Percentiles rank a stretch among this genome's conserved stretches.
These are phyloP conservation scores for Pogonomyrmex barbatus DNA, from an alignment of 1,140 invertebrate species.

Conservation along the genomic window DNA sequence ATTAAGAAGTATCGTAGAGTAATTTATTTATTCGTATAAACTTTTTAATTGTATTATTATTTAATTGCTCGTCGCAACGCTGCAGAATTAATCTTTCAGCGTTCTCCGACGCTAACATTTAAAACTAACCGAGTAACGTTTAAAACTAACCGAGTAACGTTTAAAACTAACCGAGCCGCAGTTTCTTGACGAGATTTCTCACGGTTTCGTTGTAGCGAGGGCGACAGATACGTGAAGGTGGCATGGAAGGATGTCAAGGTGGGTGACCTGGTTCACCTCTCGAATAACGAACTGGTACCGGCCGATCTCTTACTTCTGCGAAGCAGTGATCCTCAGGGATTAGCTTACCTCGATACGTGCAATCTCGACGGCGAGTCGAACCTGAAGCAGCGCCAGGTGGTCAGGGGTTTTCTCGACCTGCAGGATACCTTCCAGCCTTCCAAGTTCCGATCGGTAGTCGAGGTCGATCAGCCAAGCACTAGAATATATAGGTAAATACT, in stretches of 20 bases:
- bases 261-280: conserved; percentile 98
- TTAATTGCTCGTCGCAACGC: background rate
- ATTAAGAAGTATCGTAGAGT: conserved; percentile 27
- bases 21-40: background rate
- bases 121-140: background rate
- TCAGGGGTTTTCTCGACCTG: conserved; percentile 89
- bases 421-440: conserved; percentile 91
- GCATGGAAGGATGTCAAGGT: conserved; percentile 97
- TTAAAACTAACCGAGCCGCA: conserved; percentile 8
- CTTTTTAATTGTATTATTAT: conserved; percentile 5
- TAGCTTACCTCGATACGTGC: conserved; percentile 98
- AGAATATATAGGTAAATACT: conserved; percentile 92
- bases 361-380: conserved; percentile 99
- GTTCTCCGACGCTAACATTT: background rate
- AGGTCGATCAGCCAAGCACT: conserved; percentile 97
- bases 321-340: conserved; percentile 96
- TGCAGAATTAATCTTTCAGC: background rate
- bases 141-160: background rate
- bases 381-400: conserved; percentile 97
- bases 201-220: conserved; percentile 88
- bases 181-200: conserved; percentile 57
- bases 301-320: conserved; percentile 97
- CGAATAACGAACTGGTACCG: conserved; percentile 98
- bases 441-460: conserved; percentile 93
- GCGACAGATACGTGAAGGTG: conserved; percentile 93